Conservation (phyloP, 2,113 vertebrate genomes). For the Xenotilapia flavipinnis region DNA sequence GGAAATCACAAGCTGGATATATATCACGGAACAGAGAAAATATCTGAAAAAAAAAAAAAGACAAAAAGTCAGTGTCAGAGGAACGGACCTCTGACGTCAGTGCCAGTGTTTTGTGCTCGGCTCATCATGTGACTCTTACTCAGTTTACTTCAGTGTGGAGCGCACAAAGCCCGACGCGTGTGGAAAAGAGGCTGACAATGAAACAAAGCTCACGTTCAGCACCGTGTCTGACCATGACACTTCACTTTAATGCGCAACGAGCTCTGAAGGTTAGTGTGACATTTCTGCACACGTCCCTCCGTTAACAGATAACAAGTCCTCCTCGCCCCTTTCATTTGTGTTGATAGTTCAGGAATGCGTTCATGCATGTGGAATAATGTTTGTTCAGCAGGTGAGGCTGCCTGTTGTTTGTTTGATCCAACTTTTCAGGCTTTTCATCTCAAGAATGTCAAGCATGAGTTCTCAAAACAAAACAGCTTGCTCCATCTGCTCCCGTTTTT, state of each 20-base stretch:
- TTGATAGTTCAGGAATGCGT: neutral
- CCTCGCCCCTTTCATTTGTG: neutral
- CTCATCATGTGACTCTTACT: constrained; percentile 29
- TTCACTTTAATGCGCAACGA: neutral
- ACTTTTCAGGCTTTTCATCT: neutral
- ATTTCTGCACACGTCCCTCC: neutral
- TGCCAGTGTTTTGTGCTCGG: neutral
- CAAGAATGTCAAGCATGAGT: neutral
- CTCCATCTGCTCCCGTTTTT: neutral
- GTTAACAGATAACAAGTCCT: neutral
- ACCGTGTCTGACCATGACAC: neutral
- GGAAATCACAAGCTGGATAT: neutral
- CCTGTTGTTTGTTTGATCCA: constrained; percentile 3
- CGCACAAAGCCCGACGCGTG: constrained; percentile 13
- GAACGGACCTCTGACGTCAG: neutral
- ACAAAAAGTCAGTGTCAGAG: neutral
- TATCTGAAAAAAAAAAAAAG: neutral
- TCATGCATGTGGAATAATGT: neutral
- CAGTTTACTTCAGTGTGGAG: constrained; percentile 6
- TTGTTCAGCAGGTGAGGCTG: constrained; percentile 30
- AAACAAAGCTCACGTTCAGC: constrained; percentile 35
- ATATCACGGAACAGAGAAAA: neutral
- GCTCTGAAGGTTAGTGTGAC: neutral
- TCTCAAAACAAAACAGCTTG: neutral
- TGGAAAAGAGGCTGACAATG: neutral